Evolutionary conservation across 2,113 vertebrate genomes (phyloP).

Genomic region (Gnathonemus longibarbis): DNA sequence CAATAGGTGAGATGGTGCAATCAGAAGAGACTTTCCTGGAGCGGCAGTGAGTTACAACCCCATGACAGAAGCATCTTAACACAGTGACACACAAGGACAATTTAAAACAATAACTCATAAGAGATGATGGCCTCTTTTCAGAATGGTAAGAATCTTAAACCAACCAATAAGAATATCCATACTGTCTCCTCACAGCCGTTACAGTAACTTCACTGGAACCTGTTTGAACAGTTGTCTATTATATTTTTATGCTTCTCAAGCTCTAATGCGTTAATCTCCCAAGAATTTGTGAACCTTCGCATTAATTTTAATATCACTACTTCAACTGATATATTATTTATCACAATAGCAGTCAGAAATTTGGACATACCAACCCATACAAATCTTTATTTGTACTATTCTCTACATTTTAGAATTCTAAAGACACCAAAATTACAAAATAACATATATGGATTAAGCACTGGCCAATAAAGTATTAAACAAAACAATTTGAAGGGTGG

Average conservation of each 20-base stretch:
- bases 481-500: neutral
- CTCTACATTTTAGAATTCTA: neutral
- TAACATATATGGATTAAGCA: neutral
- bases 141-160: neutral
- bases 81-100: neutral
- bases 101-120: slow-evolving; percentile 3
- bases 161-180: neutral
- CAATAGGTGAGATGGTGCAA: neutral
- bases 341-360: neutral
- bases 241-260: neutral
- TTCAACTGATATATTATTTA: neutral
- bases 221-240: neutral
- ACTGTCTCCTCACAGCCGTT: neutral
- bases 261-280: neutral
- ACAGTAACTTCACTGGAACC: neutral
- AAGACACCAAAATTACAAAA: neutral
- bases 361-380: neutral
- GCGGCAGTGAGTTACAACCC: neutral
- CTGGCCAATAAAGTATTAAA: neutral
- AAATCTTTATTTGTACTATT: neutral
- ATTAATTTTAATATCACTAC: neutral
- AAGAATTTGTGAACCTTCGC: neutral
- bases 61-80: neutral
- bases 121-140: neutral
- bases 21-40: neutral